These are phyloP conservation scores for Thereuonema tuberculata DNA, from an alignment of 1,140 invertebrate genomes.

Conservation along the genomic window DNA sequence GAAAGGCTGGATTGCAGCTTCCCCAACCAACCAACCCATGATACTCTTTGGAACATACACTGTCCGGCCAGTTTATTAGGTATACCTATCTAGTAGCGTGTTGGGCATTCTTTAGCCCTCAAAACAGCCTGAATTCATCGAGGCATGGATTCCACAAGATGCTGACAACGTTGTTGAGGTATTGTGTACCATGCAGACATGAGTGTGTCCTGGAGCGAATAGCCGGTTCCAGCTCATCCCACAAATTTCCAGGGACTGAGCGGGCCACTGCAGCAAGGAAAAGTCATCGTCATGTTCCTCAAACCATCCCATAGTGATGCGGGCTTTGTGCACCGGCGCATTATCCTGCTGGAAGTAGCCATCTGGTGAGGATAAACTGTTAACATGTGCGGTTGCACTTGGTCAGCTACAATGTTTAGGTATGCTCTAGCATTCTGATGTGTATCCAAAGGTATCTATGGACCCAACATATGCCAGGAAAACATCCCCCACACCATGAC, in stretches of 20 bases:
- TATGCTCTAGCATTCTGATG: background rate
- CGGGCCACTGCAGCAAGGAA: background rate
- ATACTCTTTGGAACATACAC: no score
- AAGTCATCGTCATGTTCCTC: background rate
- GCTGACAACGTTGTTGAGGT: background rate
- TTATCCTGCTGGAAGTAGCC: conserved; percentile 1
- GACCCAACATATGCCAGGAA: conserved; percentile 5
- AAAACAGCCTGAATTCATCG: background rate
- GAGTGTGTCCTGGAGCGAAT: background rate
- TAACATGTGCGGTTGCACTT: background rate
- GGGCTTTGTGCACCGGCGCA: conserved; percentile 2
- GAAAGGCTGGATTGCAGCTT: no score
- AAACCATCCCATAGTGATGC: background rate
- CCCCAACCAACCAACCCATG: no score
- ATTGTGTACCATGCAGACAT: background rate
- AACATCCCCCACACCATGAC: conserved; percentile 9
- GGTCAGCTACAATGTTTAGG: background rate
- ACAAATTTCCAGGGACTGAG: background rate
- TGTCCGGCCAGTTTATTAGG: background rate
- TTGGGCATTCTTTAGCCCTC: background rate
- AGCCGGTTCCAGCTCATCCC: background rate
- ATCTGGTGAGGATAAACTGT: background rate
- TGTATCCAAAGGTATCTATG: background rate
- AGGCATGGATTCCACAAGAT: background rate
- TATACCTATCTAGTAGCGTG: background rate